Conservation (phyloP, 2,113 vertebrate species). For the Rattus rattus region DNA sequence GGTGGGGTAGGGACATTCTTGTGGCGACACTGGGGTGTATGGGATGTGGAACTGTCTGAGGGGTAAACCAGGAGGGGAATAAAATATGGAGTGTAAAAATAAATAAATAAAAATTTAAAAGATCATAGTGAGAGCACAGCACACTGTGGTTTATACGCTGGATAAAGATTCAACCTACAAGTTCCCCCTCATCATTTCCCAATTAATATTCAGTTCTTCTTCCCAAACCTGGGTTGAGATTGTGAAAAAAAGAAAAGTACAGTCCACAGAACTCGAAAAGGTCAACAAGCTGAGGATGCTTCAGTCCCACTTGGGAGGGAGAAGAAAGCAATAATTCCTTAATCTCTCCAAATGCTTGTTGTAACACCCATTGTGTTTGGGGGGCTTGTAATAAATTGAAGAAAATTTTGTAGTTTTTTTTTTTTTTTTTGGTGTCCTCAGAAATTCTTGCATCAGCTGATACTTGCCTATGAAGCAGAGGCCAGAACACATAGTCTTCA, state of each 20-base stretch:
- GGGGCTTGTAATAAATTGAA: slow-evolving; percentile 15
- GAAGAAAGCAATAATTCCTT: no score
- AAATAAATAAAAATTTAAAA: no score
- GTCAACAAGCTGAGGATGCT: no score
- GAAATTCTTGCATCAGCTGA: slow-evolving; percentile 8
- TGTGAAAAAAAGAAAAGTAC: not conserved
- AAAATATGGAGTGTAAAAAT: no score
- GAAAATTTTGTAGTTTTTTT: not conserved
- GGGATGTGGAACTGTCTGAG: no score
- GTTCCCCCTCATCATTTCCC: not conserved
- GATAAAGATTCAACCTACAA: not conserved
- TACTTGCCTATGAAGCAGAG: not conserved
- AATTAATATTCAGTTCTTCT: not conserved
- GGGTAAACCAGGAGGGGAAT: no score
- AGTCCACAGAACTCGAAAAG: no score
- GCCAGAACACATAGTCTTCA: not conserved
- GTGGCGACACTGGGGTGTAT: no score
- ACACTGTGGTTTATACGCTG: not conserved
- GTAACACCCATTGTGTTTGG: not conserved
- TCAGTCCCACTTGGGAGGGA: no score
- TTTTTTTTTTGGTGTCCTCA: not conserved
- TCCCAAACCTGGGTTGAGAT: not conserved
- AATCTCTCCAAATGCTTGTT: no score
- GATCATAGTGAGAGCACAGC: not conserved
- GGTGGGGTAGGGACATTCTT: no score